These are phyloP conservation scores for Drosophila sp. DNA, from an alignment of 1,140 invertebrate species.

Conservation along the genomic window DNA sequence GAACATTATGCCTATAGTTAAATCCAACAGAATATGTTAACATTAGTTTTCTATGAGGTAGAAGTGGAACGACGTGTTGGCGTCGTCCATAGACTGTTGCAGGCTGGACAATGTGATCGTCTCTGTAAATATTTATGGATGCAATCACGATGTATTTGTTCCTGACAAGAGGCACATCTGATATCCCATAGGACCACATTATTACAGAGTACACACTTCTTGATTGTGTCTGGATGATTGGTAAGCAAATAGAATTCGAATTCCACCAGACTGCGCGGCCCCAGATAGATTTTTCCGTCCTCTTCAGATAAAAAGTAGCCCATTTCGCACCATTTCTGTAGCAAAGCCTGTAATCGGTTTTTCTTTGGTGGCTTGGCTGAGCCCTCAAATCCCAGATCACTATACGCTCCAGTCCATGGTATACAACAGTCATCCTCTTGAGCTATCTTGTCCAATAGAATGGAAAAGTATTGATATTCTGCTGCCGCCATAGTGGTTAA, in stretches of 20 bases:
- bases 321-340: conserved; percentile 56
- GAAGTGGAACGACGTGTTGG: conserved; percentile 29
- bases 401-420: conserved; percentile 59
- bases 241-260: conserved; percentile 55
- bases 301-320: conserved; percentile 54
- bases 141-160: conserved; percentile 59
- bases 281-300: conserved; percentile 52
- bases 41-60: background rate
- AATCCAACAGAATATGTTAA: background rate
- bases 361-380: conserved; percentile 38
- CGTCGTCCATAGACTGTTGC: conserved; percentile 51
- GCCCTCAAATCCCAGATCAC: conserved; percentile 16
- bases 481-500: conserved; percentile 28
- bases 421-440: conserved; percentile 42
- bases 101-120: conserved; percentile 61
- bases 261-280: conserved; percentile 58
- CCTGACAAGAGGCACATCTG: conserved; percentile 48
- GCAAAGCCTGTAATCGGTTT: conserved; percentile 48
- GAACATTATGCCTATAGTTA: background rate
- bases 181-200: conserved; percentile 64
- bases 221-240: conserved; percentile 51
- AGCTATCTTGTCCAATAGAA: conserved; percentile 53
- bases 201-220: conserved; percentile 61
- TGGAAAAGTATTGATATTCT: conserved; percentile 66
- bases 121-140: conserved; percentile 60